Conservation (phyloP, 2,113 vertebrate genomes). For the Chrysemys picta region DNA sequence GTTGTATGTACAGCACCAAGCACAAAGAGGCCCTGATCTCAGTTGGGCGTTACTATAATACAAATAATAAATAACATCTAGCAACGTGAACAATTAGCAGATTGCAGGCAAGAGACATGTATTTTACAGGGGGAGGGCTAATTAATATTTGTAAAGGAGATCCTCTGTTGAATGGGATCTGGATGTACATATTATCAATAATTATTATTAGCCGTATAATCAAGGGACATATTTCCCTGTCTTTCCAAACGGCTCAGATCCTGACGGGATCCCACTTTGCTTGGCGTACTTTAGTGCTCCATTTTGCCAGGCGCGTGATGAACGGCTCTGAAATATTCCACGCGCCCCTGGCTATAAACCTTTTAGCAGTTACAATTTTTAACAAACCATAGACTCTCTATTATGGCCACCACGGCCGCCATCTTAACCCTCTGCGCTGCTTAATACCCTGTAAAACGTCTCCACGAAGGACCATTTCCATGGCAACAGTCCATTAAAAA, state of each 20-base stretch:
- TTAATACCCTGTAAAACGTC: conserved; percentile 55
- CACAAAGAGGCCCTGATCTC: not conserved
- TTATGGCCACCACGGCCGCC: conserved; percentile 15
- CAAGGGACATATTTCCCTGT: conserved; percentile 36
- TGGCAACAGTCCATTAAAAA: conserved; percentile 77
- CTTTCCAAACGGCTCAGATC: not conserved
- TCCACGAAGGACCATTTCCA: conserved; percentile 68
- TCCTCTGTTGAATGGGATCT: conserved; percentile 41
- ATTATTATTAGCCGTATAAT: conserved; percentile 56
- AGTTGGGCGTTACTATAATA: not conserved
- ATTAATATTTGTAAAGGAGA: conserved; percentile 47
- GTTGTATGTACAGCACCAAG: not conserved
- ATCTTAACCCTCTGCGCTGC: conserved; percentile 51
- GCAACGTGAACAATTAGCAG: not conserved
- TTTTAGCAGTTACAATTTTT: conserved; percentile 60
- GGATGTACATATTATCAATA: conserved; percentile 56
- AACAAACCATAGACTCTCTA: conserved; percentile 48
- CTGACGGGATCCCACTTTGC: conserved; percentile 41
- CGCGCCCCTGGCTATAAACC: conserved; percentile 6
- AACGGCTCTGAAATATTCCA: conserved; percentile 39
- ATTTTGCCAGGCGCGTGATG: conserved; percentile 43
- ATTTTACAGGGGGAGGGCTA: not conserved
- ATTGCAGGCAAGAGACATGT: conserved; percentile 21
- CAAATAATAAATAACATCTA: not conserved
- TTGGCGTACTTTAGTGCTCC: conserved; percentile 26